phyloP scores from a whole-genome alignment of 2,113 vertebrate genomes.

The Caloenas nicobarica region DNA sequence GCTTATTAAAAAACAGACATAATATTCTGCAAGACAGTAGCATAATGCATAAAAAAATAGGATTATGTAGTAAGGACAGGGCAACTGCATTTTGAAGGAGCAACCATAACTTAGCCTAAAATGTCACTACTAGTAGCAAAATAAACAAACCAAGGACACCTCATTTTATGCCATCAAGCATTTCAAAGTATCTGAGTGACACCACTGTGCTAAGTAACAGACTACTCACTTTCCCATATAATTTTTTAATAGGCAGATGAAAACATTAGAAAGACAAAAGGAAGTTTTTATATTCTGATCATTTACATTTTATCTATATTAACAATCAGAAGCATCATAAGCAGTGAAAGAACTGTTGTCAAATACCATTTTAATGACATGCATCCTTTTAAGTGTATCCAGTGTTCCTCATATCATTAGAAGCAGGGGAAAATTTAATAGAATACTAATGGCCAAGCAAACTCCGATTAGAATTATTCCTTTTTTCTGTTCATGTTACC shows the following conservation, averaged over 20 bases:
- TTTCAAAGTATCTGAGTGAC: background rate
- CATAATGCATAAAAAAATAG: background rate
- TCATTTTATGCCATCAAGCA: background rate
- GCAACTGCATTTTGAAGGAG: background rate
- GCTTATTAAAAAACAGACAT: background rate
- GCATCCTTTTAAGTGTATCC: slow-evolving; percentile 23
- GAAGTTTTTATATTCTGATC: slow-evolving; percentile 40
- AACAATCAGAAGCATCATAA: slow-evolving; percentile 43
- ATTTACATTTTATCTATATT: slow-evolving; percentile 50
- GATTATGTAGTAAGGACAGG: background rate
- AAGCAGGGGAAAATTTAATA: background rate
- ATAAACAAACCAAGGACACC: slow-evolving; percentile 19
- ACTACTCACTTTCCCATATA: background rate
- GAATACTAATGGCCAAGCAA: slow-evolving; percentile 32
- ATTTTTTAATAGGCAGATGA: slow-evolving; percentile 46
- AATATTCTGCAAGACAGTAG: background rate
- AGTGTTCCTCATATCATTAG: background rate
- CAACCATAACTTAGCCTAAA: background rate
- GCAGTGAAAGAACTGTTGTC: background rate
- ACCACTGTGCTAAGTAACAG: background rate
- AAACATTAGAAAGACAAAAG: slow-evolving; percentile 39
- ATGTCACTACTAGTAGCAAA: background rate
- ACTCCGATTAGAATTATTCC: background rate
- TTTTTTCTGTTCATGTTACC: background rate
- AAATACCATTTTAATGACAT: slow-evolving; percentile 27